Conservation (phyloP, 2,113 vertebrate genomes). For the Micronycteris hirsuta region DNA sequence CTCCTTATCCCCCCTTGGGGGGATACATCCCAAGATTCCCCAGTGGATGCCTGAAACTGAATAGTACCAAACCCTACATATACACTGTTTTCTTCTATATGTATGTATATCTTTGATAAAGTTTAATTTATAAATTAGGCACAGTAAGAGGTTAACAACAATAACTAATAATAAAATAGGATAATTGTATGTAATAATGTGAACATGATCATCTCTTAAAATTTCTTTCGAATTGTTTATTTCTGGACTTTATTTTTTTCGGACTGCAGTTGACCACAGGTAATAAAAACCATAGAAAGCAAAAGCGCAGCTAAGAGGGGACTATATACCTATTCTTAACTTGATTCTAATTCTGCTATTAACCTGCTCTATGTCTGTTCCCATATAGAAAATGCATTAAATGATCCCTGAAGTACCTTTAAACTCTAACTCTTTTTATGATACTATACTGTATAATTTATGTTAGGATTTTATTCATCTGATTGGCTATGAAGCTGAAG, state of each 20-base stretch:
- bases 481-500: not conserved
- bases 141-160: not conserved
- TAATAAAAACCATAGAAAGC: not conserved
- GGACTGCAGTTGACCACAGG: not conserved
- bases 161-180: not conserved
- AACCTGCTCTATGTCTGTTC: not conserved
- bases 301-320: not conserved
- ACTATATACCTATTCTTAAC: not conserved
- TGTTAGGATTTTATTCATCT: not conserved
- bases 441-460: not conserved
- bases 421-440: not conserved
- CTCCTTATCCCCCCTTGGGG: too few species aligned
- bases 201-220: not conserved
- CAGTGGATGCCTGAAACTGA: too few species aligned
- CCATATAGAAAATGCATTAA: not conserved
- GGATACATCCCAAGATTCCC: too few species aligned
- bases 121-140: not conserved
- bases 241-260: not conserved
- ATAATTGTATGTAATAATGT: not conserved
- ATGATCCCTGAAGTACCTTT: not conserved
- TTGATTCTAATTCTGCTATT: not conserved
- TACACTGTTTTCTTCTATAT: not conserved
- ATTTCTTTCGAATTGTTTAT: not conserved
- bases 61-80: not conserved
- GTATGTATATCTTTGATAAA: not conserved